These are phyloP conservation scores for Sycophila sp. DNA, from an alignment of 1,140 invertebrate species.

Conservation along the genomic window DNA sequence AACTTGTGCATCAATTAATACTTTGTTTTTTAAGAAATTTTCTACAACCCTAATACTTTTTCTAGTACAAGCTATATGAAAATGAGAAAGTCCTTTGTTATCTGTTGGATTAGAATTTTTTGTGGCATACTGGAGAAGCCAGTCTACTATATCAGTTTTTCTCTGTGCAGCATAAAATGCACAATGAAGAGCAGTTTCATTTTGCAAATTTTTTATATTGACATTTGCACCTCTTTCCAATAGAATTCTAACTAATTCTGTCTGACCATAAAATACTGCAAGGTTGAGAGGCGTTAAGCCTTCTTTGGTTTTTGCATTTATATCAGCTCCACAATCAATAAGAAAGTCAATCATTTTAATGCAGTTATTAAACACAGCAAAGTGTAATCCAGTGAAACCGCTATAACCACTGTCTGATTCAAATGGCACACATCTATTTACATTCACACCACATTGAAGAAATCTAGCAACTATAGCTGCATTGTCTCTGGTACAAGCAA, in stretches of 20 bases:
- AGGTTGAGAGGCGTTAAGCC: neutral
- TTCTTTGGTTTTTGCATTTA: neutral
- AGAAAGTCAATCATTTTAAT: neutral
- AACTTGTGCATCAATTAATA: neutral
- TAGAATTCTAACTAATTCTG: neutral
- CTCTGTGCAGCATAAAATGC: neutral
- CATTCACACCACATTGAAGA: neutral
- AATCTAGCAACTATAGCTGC: neutral
- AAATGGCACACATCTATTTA: neutral
- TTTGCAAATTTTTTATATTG: neutral
- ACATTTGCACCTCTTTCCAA: neutral
- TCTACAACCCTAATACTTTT: neutral
- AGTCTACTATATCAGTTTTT: neutral
- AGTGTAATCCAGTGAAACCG: constrained; percentile 12
- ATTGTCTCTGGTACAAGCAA: constrained; percentile 14
- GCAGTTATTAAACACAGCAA: constrained; percentile 8
- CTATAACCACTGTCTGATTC: neutral
- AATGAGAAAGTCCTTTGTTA: neutral
- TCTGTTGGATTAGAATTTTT: neutral
- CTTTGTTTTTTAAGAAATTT: neutral
- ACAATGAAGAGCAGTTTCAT: neutral
- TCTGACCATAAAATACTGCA: neutral
- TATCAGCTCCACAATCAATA: neutral
- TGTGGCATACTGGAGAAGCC: neutral
- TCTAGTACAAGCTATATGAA: constrained; percentile 11